phyloP scores from a whole-genome alignment of 2,888 invertebrate genomes.

The Elgonia sp. region DNA sequence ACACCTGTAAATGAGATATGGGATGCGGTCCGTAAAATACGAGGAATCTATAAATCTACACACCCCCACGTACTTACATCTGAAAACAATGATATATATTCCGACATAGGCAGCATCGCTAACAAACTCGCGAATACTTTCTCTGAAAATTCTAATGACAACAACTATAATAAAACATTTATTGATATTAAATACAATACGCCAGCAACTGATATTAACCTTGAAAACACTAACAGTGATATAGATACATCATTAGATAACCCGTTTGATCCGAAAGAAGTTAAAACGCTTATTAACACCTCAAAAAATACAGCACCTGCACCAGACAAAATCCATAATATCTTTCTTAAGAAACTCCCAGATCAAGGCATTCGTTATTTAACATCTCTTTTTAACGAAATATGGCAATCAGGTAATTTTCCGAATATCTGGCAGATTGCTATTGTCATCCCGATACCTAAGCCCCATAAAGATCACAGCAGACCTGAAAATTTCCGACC shows the following conservation, averaged over 20 bases:
- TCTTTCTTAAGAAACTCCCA: conserved; percentile 59
- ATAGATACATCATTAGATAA: not conserved
- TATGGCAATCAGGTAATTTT: not conserved
- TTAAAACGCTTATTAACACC: not conserved
- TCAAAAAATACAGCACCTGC: conserved; percentile 52
- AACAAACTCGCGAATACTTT: conserved; percentile 45
- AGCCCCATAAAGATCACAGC: conserved; percentile 23
- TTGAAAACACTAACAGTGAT: not conserved
- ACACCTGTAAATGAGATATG: not conserved
- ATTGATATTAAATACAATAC: conserved; percentile 12
- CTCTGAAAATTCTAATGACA: conserved; percentile 57
- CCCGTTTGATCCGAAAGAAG: not conserved
- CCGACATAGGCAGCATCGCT: not conserved
- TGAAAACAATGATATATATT: conserved; percentile 11
- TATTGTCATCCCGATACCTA: conserved; percentile 46
- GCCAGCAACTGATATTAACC: not conserved
- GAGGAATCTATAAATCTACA: conserved; percentile 8
- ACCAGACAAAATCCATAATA: conserved; percentile 69
- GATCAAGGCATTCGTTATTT: not conserved
- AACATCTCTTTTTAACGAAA: conserved; percentile 15
- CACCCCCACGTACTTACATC: not conserved
- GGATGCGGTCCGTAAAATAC: conserved; percentile 13
- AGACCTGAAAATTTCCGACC: conserved; percentile 22
- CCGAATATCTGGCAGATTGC: conserved; percentile 55
- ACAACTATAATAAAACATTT: conserved; percentile 42